Conservation (phyloP, 1,140 invertebrate genomes). For the Tribolium madens region DNA sequence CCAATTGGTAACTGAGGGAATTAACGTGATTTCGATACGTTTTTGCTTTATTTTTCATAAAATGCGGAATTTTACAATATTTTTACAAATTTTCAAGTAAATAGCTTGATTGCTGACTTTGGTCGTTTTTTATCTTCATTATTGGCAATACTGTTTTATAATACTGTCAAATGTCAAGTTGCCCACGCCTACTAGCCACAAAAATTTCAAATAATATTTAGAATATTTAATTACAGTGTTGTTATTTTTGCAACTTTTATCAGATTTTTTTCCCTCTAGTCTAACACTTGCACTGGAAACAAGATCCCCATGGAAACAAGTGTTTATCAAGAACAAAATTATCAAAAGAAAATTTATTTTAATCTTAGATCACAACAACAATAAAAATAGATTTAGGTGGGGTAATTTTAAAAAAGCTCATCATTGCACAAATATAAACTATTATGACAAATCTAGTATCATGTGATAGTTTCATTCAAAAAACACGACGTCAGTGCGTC, state of each 20-base stretch:
- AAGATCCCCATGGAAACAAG: conserved; percentile 17
- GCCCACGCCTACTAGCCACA: no score
- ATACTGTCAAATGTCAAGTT: no score
- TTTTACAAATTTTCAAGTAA: neutral
- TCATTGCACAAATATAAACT: neutral
- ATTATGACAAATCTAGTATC: neutral
- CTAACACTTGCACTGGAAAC: neutral
- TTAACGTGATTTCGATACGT: neutral
- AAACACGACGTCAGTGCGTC: conserved; percentile 26
- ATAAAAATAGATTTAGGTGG: neutral
- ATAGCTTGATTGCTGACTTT: neutral
- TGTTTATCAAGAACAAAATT: neutral
- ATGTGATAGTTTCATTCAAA: conserved; percentile 31
- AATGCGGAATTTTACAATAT: conserved; percentile 6
- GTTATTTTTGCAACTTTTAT: neutral
- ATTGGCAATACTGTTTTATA: no score
- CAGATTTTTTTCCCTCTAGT: neutral
- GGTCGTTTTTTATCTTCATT: no score
- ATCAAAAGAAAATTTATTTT: neutral
- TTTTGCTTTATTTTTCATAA: conserved; percentile 1
- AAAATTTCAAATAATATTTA: no score
- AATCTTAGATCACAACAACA: neutral
- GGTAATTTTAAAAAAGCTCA: neutral
- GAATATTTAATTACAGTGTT: no score
- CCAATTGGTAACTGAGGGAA: conserved; percentile 5